Evolutionary conservation across 2,113 vertebrate species (phyloP), one percentile per base, ranked within the genome.

Genomic region (Balaeniceps rex): DNA sequence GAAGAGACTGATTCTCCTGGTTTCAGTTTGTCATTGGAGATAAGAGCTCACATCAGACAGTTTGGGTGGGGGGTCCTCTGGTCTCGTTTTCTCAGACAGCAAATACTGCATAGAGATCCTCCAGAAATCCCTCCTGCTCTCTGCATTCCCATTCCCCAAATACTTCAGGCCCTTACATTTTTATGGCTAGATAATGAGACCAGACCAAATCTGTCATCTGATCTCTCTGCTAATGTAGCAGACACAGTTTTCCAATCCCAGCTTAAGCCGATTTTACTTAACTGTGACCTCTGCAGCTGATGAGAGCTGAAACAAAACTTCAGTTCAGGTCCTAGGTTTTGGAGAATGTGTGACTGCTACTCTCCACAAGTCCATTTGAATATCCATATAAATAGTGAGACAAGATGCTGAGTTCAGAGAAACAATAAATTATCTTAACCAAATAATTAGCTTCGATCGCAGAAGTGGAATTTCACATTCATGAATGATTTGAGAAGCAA

Each of bases 211-310:
- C 87, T 95, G 81, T 96, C 94, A 95, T 94, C 91, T 96, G 97
- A 98, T 97, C 95, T 96, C 93, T 91, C 89, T 96, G 90, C 91
- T 97, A 97, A 98, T 93, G 93, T 95, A 97, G 71, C 75, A 97
- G 78, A 89, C 94, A 92, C 93, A 93, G 92, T 47, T 97, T 88
- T 94, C 82, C 90, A 91, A 90, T 85, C 88, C 91, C 87, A 55
- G 74, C 12, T 90, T 94, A 97, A 96, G 79, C 55, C 2, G 29
- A 88, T 96, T 96, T 94, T 89, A 88, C 87, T 96, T 90, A 88
- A 91, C 83, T 91, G 66, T 96, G 95, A 94, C 84, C 91, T 93
- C 83, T 79, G 94, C 75, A 89, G 88, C 49, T 90, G 95, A 94
- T 74, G 94, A 69, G 68, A 93, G 66, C 34, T 72, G 89, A 94